Evolutionary conservation across 2,888 invertebrate species (phyloP).

Genomic region (Eudemis profundana): DNA sequence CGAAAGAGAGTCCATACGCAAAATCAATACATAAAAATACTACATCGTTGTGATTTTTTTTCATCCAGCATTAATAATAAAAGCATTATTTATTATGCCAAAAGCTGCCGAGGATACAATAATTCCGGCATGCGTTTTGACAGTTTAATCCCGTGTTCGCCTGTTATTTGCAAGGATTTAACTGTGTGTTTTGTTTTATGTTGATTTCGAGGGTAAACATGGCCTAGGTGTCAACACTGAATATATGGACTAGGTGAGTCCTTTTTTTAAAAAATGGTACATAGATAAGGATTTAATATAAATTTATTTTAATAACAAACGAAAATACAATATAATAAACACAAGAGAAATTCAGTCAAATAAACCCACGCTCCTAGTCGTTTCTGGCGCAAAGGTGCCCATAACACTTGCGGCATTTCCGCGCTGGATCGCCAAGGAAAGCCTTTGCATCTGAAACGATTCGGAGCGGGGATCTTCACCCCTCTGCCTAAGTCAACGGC

Average conservation of each 20-base stretch:
- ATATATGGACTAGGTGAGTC: background rate
- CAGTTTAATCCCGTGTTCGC: conserved; percentile 35
- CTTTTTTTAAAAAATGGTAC: too few species aligned
- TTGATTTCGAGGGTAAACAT: conserved; percentile 23
- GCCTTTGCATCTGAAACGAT: too few species aligned
- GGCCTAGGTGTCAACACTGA: background rate
- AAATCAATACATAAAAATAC: background rate
- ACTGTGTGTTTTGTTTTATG: conserved; percentile 30
- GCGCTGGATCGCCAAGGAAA: too few species aligned
- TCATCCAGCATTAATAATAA: conserved; percentile 24
- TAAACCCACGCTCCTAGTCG: too few species aligned
- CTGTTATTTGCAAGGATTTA: conserved; percentile 35
- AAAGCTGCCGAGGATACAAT: conserved; percentile 39
- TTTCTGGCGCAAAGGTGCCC: too few species aligned
- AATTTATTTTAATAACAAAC: too few species aligned
- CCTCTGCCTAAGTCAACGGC: too few species aligned
- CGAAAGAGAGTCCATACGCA: too few species aligned
- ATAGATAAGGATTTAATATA: background rate
- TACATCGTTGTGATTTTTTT: background rate
- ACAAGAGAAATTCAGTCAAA: too few species aligned
- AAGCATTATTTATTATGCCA: conserved; percentile 32
- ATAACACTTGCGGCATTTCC: too few species aligned
- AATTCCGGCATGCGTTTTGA: conserved; percentile 39
- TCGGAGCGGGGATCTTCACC: too few species aligned
- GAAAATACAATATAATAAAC: too few species aligned